phyloP scores from a whole-genome alignment of 2,888 invertebrate species.

The Leucophora obtusa region DNA sequence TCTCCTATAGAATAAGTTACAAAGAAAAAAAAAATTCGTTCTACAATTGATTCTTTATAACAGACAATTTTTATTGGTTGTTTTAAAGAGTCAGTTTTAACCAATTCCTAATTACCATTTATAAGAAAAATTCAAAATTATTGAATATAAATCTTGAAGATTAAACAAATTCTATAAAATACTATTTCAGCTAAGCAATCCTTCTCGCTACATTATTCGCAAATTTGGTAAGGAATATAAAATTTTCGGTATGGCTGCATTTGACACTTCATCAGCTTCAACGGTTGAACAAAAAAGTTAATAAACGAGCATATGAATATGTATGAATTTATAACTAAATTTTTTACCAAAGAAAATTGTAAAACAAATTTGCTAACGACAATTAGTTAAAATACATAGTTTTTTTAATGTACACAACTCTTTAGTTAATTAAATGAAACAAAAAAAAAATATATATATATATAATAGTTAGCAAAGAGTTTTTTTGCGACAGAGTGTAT shows the following conservation, averaged over 20 bases:
- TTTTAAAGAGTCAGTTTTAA: too few relatives aligned
- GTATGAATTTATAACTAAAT: conserved; percentile 62
- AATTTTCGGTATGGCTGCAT: conserved; percentile 50
- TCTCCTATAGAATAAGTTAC: too few relatives aligned
- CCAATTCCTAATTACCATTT: too few relatives aligned
- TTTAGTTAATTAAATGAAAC: conserved; percentile 61
- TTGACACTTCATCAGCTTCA: conserved; percentile 65
- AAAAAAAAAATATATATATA: conserved; percentile 45
- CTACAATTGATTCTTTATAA: too few relatives aligned
- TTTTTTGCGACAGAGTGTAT: conserved; percentile 38
- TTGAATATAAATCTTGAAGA: too few relatives aligned
- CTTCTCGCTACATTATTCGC: not conserved
- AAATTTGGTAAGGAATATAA: conserved; percentile 25
- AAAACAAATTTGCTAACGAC: conserved; percentile 60
- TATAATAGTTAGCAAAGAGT: conserved; percentile 21
- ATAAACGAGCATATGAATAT: conserved; percentile 48
- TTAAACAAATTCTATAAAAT: too few relatives aligned
- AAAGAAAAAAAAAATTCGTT: too few relatives aligned
- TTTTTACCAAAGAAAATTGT: conserved; percentile 43
- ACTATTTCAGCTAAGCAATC: not conserved
- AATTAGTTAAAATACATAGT: conserved; percentile 56
- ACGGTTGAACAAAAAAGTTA: conserved; percentile 35
- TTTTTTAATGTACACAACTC: conserved; percentile 41
- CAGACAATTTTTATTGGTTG: too few relatives aligned
- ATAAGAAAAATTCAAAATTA: too few relatives aligned